Evolutionary conservation across 2,888 invertebrate genomes (phyloP).

Genomic region (Ganaspis brasiliensis): DNA sequence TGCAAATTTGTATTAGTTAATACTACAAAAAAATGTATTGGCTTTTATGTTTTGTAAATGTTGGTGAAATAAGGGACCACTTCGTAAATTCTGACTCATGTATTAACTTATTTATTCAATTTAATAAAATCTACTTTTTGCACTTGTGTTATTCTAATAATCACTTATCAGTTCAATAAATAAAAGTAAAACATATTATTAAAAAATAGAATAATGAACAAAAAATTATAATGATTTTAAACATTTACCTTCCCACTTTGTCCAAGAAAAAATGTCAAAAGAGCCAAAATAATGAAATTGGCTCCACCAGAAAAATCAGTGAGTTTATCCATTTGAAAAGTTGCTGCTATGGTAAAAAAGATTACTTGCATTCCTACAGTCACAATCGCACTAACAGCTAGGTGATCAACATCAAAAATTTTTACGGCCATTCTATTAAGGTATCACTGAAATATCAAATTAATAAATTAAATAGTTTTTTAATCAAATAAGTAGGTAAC

Average conservation of each 20-base stretch:
- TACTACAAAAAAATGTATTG: no score
- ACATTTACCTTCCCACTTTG: conserved; percentile 88
- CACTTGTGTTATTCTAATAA: no score
- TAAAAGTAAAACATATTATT: no score
- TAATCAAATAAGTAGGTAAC: no score
- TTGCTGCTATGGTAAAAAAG: conserved; percentile 93
- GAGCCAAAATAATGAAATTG: conserved; percentile 94
- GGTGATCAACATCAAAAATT: conserved; percentile 91
- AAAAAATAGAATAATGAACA: no score
- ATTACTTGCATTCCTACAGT: conserved; percentile 92
- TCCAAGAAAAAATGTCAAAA: conserved; percentile 93
- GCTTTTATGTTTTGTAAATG: no score
- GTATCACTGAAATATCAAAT: background rate
- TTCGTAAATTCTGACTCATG: no score
- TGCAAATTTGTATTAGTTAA: no score
- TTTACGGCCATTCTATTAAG: conserved; percentile 84
- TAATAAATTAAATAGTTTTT: background rate
- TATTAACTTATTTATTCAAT: no score
- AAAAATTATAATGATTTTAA: background rate
- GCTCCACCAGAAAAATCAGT: conserved; percentile 97
- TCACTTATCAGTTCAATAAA: no score
- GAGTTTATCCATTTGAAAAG: conserved; percentile 93
- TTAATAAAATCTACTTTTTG: no score
- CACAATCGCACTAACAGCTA: conserved; percentile 93
- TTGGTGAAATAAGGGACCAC: no score